These are phyloP conservation scores for Eustalomyia histrio DNA, from an alignment of 2,888 invertebrate genomes.

Conservation along the genomic window DNA sequence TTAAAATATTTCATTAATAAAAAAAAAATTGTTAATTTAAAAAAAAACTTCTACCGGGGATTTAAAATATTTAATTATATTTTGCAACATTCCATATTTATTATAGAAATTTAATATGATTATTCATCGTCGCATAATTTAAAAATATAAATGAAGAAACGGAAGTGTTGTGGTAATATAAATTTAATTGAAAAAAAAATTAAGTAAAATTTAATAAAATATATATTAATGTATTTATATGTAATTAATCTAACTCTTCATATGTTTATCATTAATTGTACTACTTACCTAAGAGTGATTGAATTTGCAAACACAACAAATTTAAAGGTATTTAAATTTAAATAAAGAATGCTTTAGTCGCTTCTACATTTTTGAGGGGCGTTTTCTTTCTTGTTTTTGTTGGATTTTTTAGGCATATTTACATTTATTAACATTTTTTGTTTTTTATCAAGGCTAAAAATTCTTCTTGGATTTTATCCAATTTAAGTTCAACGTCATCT, in stretches of 20 bases:
- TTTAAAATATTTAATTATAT: no score
- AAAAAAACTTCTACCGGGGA: no score
- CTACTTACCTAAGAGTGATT: conserved; percentile 60
- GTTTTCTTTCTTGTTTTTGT: conserved; percentile 35
- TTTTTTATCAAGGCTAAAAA: conserved; percentile 55
- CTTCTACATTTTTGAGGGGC: conserved; percentile 37
- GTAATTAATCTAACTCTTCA: conserved; percentile 50
- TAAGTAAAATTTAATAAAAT: conserved; percentile 13
- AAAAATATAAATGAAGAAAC: conserved; percentile 9
- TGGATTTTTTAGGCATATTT: background rate
- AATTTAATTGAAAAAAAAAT: conserved; percentile 15
- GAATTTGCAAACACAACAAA: conserved; percentile 36
- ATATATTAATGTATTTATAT: conserved; percentile 58
- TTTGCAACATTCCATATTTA: no score
- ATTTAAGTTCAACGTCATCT: conserved; percentile 64
- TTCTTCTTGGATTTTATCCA: conserved; percentile 67
- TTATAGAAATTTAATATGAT: no score
- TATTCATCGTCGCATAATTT: no score
- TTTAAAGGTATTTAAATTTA: conserved; percentile 51
- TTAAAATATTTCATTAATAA: no score
- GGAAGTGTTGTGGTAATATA: conserved; percentile 37
- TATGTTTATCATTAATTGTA: conserved; percentile 51
- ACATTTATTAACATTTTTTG: conserved; percentile 13
- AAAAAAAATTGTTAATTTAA: no score
- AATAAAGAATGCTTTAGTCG: conserved; percentile 64